Conservation (phyloP, 2,888 invertebrate species). For the Nowickia ferox region DNA sequence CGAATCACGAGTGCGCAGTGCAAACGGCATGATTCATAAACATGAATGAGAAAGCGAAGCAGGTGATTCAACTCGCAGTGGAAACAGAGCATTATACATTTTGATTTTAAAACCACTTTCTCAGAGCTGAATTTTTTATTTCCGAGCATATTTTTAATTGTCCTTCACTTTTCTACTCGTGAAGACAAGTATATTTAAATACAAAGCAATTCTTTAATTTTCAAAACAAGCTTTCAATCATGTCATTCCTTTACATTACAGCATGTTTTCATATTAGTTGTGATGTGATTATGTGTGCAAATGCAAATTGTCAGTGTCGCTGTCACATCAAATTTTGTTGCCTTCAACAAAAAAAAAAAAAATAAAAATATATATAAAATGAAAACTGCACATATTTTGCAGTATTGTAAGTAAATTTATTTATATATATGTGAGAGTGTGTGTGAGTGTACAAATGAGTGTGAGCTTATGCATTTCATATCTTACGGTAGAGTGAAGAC, state of each 20-base stretch:
- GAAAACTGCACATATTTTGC: no score
- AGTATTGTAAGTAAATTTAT: background rate
- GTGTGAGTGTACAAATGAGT: constrained; percentile 12
- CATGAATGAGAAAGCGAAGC: no score
- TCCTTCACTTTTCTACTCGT: no score
- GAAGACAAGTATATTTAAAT: no score
- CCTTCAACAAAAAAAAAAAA: constrained; percentile 47
- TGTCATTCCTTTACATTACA: constrained; percentile 4
- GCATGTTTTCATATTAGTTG: constrained; percentile 65
- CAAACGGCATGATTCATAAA: no score
- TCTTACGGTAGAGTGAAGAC: constrained; percentile 72
- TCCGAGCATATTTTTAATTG: no score
- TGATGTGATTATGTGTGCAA: constrained; percentile 70
- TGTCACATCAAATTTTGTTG: constrained; percentile 71
- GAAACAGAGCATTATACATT: no score
- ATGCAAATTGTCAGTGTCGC: constrained; percentile 72
- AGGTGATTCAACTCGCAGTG: no score
- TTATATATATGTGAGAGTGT: constrained; percentile 11
- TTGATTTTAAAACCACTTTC: no score
- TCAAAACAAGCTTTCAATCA: background rate
- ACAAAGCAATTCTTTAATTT: no score
- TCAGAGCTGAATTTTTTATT: no score
- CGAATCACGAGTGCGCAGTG: no score
- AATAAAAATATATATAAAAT: constrained; percentile 24
- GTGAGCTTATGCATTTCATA: constrained; percentile 47